These are phyloP conservation scores for Isaurus tuberculatus DNA, from an alignment of 92 coral and sea anemone species.

Conservation along the genomic window DNA sequence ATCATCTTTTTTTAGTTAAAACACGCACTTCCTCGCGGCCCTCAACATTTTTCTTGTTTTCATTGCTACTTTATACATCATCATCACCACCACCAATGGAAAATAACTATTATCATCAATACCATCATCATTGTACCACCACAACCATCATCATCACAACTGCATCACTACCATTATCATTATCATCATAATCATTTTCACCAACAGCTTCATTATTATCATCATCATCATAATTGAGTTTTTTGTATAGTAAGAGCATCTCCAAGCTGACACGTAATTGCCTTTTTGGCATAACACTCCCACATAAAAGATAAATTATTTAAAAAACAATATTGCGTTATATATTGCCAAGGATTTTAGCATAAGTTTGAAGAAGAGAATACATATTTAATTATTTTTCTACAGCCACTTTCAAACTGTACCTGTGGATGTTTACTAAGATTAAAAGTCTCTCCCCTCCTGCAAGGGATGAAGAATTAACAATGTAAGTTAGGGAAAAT, in stretches of 20 bases:
- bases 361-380: no score
- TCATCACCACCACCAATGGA: not conserved
- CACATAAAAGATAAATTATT: no score
- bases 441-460: constrained; percentile 92
- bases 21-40: not conserved
- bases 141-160: not conserved
- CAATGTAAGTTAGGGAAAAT: no score
- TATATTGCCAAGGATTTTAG: no score
- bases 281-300: no score
- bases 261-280: no score
- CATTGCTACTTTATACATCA: not conserved
- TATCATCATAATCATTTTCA: not conserved
- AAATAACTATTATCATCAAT: no score
- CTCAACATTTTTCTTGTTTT: not conserved
- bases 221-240: not conserved
- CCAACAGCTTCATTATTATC: not conserved
- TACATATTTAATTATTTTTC: no score
- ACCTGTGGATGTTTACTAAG: constrained; percentile 95
- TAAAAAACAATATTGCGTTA: no score
- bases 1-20: no score
- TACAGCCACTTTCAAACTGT: not conserved
- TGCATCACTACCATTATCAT: not conserved
- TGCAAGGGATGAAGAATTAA: constrained; percentile 17
- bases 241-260: no score
- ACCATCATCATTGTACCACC: no score